These are phyloP conservation scores for Dendrolimus kikuchii DNA, from an alignment of 1,140 invertebrate genomes.

Conservation along the genomic window DNA sequence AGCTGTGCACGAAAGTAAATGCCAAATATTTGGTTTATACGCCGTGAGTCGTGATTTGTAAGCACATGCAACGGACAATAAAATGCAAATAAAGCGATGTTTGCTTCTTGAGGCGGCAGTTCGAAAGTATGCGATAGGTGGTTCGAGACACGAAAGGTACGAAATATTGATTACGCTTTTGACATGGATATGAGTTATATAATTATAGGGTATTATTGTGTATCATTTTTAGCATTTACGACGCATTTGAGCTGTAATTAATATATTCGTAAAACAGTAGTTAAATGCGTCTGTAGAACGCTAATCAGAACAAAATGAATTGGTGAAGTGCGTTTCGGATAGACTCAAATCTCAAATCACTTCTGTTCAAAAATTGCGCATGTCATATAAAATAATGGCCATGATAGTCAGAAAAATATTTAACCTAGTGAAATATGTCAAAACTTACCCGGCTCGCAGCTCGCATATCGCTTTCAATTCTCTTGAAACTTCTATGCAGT, in stretches of 20 bases:
- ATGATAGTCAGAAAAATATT: too few relatives aligned
- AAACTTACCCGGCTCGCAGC: slow-evolving; percentile 64
- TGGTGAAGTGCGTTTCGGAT: too few relatives aligned
- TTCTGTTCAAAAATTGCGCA: too few relatives aligned
- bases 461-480: slow-evolving; percentile 74
- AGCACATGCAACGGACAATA: slow-evolving; percentile 69
- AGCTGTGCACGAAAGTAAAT: slow-evolving; percentile 61
- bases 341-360: too few relatives aligned
- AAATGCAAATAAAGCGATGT: slow-evolving; percentile 70
- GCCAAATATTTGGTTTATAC: slow-evolving; percentile 33
- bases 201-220: too few relatives aligned
- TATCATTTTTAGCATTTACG: too few relatives aligned
- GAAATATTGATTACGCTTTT: slow-evolving; percentile 19
- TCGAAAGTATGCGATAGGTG: slow-evolving; percentile 29
- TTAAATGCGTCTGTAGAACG: too few relatives aligned
- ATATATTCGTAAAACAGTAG: too few relatives aligned
- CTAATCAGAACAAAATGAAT: too few relatives aligned
- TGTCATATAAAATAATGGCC: too few relatives aligned
- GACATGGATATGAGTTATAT: slow-evolving; percentile 6
- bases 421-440: neutral
- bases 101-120: slow-evolving; percentile 38
- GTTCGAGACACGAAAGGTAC: slow-evolving; percentile 32
- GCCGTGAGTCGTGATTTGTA: slow-evolving; percentile 48
- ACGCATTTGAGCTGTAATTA: too few relatives aligned
- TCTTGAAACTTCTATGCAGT: slow-evolving; percentile 82